phyloP scores from a whole-genome alignment of 1,140 invertebrate genomes.

The Cheumatopsyche charites region DNA sequence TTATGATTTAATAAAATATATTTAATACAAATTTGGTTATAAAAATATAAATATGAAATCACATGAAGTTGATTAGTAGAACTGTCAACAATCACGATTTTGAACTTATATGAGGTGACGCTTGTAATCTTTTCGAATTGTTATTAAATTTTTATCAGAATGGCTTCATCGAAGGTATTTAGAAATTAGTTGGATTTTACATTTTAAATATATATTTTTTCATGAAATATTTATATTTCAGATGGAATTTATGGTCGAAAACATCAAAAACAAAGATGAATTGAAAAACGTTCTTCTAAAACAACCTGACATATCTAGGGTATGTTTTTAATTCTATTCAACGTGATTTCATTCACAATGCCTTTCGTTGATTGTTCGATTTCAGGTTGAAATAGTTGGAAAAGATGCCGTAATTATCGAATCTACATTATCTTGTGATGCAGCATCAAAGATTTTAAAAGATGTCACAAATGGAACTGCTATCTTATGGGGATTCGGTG shows the following conservation, averaged over 20 bases:
- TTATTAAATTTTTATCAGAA: background rate
- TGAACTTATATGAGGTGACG: too few relatives aligned
- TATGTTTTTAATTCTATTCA: conserved; percentile 15
- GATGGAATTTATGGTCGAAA: conserved; percentile 47
- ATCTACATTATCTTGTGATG: conserved; percentile 39
- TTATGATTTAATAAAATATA: too few relatives aligned
- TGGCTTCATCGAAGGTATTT: conserved; percentile 3
- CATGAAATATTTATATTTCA: too few relatives aligned
- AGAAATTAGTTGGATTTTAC: background rate
- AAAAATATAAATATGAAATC: too few relatives aligned
- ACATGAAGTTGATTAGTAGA: too few relatives aligned
- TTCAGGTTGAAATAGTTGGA: conserved; percentile 42
- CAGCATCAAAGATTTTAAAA: conserved; percentile 36
- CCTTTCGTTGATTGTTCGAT: conserved; percentile 1
- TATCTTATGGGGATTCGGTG: conserved; percentile 46
- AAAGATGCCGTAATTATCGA: conserved; percentile 44
- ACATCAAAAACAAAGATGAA: conserved; percentile 34
- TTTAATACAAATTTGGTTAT: too few relatives aligned
- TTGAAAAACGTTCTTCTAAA: conserved; percentile 38
- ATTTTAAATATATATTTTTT: background rate
- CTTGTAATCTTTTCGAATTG: too few relatives aligned
- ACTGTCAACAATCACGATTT: too few relatives aligned
- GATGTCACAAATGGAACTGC: conserved; percentile 35
- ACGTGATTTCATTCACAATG: background rate
- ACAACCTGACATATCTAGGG: conserved; percentile 35